These are phyloP conservation scores for Sarcophaga peregrina DNA, from an alignment of 1,140 invertebrate genomes.

Conservation along the genomic window DNA sequence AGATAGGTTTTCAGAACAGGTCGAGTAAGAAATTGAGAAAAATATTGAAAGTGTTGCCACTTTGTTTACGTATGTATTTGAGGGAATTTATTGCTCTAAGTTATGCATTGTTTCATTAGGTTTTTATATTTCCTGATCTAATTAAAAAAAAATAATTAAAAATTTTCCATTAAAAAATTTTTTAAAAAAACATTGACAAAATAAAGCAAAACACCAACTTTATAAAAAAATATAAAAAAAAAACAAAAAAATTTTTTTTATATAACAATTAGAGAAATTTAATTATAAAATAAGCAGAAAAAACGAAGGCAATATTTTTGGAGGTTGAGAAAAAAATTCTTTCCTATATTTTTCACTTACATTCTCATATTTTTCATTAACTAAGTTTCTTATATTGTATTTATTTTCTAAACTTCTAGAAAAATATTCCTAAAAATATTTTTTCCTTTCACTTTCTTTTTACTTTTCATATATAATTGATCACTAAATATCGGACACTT, in stretches of 20 bases:
- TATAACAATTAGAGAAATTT: conserved; percentile 40
- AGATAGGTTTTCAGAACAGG: no score
- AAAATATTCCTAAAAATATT: conserved; percentile 35
- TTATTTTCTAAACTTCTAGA: neutral
- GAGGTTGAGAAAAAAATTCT: conserved; percentile 48
- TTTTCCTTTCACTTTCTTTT: no score
- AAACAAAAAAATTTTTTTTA: conserved; percentile 46
- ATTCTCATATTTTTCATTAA: no score
- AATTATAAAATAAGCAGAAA: conserved; percentile 38
- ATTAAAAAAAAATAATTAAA: no score
- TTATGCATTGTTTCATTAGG: conserved; percentile 33
- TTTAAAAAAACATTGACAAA: conserved; percentile 64
- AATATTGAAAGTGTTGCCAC: no score
- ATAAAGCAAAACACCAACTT: conserved; percentile 49
- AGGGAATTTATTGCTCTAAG: neutral
- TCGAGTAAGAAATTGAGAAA: no score
- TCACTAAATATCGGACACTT: no score
- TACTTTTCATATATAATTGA: no score
- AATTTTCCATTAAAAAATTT: conserved; percentile 59
- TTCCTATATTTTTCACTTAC: no score
- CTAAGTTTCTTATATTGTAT: neutral
- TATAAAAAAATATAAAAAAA: conserved; percentile 48
- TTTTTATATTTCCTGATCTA: no score
- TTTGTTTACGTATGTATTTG: no score
- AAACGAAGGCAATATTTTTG: conserved; percentile 47